Evolutionary conservation across 2,888 invertebrate species (phyloP).

Genomic region (Cremastinae sp.): DNA sequence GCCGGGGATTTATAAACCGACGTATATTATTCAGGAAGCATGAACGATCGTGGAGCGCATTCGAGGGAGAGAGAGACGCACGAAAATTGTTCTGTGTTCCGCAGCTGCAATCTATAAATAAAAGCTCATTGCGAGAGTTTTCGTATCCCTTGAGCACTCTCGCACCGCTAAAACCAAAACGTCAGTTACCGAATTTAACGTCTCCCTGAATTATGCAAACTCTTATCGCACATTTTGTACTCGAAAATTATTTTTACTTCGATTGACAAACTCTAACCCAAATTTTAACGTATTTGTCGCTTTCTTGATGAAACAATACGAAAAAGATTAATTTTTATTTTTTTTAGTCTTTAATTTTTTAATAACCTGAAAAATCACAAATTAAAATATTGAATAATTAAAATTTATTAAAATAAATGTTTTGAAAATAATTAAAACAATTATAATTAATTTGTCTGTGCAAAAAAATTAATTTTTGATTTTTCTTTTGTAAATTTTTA

Average conservation of each 20-base stretch:
- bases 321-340: too few relatives aligned
- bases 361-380: too few relatives aligned
- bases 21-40: constrained; percentile 12
- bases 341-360: too few relatives aligned
- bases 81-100: constrained; percentile 59
- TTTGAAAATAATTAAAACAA: too few relatives aligned
- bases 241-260: not conserved
- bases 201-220: constrained; percentile 41
- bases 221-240: constrained; percentile 3
- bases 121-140: constrained; percentile 54
- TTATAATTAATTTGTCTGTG: too few relatives aligned
- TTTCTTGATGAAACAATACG: too few relatives aligned
- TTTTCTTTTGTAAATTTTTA: too few relatives aligned
- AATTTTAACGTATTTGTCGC: not conserved
- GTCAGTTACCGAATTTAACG: constrained; percentile 24
- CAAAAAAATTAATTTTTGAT: too few relatives aligned
- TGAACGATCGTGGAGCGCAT: not conserved
- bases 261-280: not conserved
- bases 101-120: constrained; percentile 73
- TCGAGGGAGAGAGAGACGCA: constrained; percentile 42
- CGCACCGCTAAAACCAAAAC: constrained; percentile 26
- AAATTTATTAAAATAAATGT: too few relatives aligned
- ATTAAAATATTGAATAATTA: too few relatives aligned
- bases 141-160: constrained; percentile 27
- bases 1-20: not conserved